phyloP scores from a whole-genome alignment of 2,113 vertebrate species.

The Aleadryas rufinucha region DNA sequence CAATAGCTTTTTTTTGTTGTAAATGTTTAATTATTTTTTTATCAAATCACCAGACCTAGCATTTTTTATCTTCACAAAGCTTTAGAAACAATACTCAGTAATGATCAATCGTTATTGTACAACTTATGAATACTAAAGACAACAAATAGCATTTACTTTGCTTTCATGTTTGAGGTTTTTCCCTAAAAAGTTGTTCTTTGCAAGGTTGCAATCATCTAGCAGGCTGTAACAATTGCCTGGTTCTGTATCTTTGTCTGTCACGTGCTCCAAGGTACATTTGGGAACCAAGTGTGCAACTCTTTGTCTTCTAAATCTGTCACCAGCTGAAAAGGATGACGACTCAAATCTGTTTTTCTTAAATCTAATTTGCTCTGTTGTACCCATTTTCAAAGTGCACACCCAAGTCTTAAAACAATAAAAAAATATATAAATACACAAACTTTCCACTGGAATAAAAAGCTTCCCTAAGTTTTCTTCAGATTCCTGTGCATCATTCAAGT shows the following conservation, averaged over 20 bases:
- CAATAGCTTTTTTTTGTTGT: background rate
- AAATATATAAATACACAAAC: background rate
- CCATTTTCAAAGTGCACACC: background rate
- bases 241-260: background rate
- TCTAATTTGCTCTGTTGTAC: background rate
- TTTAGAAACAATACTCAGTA: constrained; percentile 25
- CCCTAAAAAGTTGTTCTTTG: background rate
- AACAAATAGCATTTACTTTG: background rate
- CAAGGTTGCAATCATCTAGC: background rate
- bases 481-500: background rate
- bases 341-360: background rate
- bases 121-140: background rate
- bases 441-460: background rate
- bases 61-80: background rate
- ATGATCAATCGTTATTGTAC: background rate
- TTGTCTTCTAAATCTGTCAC: background rate
- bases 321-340: background rate
- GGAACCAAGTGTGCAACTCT: background rate
- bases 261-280: background rate
- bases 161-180: background rate
- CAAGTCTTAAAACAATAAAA: background rate
- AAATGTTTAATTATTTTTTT: background rate
- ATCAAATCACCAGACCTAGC: background rate
- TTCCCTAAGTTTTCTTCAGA: background rate
- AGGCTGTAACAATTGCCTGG: background rate